Percentiles rank a stretch among this genome's conserved stretches.
These are phyloP conservation scores for Hyla sarda DNA, from an alignment of 2,113 vertebrate species.

Conservation along the genomic window DNA sequence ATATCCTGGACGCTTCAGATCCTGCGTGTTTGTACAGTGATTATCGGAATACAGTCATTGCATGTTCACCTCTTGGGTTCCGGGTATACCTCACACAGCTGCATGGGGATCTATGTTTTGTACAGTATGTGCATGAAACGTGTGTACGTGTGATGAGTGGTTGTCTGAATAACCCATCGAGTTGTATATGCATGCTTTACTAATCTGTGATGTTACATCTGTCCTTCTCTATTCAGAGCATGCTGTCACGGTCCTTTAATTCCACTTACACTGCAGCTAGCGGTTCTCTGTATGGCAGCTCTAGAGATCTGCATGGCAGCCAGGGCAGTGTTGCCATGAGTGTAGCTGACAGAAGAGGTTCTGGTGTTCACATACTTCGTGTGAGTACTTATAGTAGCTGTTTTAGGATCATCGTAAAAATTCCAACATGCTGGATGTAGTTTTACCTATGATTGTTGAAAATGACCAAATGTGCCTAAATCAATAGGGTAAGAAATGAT, in stretches of 20 bases:
- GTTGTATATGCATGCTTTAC: slow-evolving; percentile 77
- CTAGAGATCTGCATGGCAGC: slow-evolving; percentile 95
- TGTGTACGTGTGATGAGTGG: slow-evolving; percentile 64
- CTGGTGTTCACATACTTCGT: slow-evolving; percentile 84
- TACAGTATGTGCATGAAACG: slow-evolving; percentile 71
- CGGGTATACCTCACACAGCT: slow-evolving; percentile 38
- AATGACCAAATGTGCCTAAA: not conserved
- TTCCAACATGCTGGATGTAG: not conserved
- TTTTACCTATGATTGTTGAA: not conserved
- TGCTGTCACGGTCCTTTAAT: slow-evolving; percentile 97
- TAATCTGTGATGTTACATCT: slow-evolving; percentile 85
- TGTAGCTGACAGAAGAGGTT: slow-evolving; percentile 87
- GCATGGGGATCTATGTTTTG: slow-evolving; percentile 49
- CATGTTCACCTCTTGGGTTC: slow-evolving; percentile 64
- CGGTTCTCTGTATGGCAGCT: slow-evolving; percentile 91
- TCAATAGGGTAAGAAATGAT: not conserved
- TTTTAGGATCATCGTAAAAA: slow-evolving; percentile 64
- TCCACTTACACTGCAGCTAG: slow-evolving; percentile 88
- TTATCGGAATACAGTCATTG: slow-evolving; percentile 26
- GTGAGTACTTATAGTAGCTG: slow-evolving; percentile 84
- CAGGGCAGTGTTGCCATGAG: slow-evolving; percentile 92
- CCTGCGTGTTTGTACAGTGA: not conserved
- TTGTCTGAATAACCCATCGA: slow-evolving; percentile 72
- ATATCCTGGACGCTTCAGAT: not conserved
- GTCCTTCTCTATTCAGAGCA: slow-evolving; percentile 89